phyloP scores from a whole-genome alignment of 2,113 vertebrate genomes.

The Tachysurus vachellii region DNA sequence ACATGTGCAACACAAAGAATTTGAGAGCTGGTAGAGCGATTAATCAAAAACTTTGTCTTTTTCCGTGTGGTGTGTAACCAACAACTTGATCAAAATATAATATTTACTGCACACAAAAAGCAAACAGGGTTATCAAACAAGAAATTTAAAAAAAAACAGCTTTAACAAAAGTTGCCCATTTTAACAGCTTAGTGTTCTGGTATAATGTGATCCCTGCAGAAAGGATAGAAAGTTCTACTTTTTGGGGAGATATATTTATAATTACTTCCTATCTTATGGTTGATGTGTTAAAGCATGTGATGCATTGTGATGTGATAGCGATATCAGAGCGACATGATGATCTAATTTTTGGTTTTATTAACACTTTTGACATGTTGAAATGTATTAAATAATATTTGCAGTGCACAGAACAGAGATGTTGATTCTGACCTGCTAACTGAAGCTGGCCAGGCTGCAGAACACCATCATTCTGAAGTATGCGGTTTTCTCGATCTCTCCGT shows the following conservation, averaged over 20 bases:
- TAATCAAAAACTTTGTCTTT: not conserved
- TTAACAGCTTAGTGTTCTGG: not conserved
- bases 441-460: slow-evolving; percentile 67
- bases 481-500: slow-evolving; percentile 72
- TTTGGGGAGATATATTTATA: not conserved
- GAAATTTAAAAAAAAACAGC: not conserved
- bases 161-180: not conserved
- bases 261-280: not conserved
- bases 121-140: not conserved
- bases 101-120: not conserved
- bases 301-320: not conserved
- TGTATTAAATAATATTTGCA: not conserved
- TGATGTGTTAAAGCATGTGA: not conserved
- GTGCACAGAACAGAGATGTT: not conserved
- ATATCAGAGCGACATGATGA: no score
- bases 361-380: not conserved
- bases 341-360: not conserved
- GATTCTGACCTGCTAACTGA: slow-evolving; percentile 56
- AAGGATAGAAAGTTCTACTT: not conserved
- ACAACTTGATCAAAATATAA: not conserved
- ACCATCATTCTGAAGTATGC: slow-evolving; percentile 73
- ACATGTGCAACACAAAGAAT: not conserved
- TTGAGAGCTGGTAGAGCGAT: not conserved
- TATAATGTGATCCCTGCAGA: not conserved
- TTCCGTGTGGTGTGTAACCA: not conserved